Conservation (phyloP, 2,113 vertebrate species). For the Piliocolobus tephrosceles region DNA sequence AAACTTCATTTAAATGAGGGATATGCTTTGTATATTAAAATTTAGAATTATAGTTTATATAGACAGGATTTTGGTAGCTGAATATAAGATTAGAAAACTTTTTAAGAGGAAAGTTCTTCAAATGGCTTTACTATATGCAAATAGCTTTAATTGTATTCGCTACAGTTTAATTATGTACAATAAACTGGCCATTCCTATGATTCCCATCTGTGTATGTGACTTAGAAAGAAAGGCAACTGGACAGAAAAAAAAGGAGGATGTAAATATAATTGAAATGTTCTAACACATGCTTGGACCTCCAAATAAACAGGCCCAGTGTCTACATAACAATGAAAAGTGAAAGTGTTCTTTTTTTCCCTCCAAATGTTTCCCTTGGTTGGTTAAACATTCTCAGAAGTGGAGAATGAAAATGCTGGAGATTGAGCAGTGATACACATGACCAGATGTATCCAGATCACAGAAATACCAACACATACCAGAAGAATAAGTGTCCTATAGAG, state of each 20-base stretch:
- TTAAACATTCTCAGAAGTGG: not conserved
- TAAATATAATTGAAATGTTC: not conserved
- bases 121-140: not conserved
- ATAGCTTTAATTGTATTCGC: not conserved
- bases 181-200: not conserved
- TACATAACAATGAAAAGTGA: conserved; percentile 24
- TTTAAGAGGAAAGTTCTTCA: conserved; percentile 48
- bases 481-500: not conserved
- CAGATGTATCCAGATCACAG: not conserved
- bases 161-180: not conserved
- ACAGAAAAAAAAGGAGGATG: not conserved
- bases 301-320: not conserved
- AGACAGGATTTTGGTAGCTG: conserved; percentile 26
- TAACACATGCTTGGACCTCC: not conserved
- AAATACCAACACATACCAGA: not conserved
- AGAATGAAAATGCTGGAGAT: not conserved
- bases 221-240: conserved; percentile 12
- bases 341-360: not conserved
- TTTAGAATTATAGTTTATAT: not conserved
- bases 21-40: not conserved
- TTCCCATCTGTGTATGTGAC: not conserved
- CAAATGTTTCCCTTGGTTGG: not conserved
- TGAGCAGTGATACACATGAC: not conserved
- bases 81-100: conserved; percentile 1
- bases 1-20: not conserved